Conservation (phyloP, 2,113 vertebrate species). For the Ceyx cyanopectus region DNA sequence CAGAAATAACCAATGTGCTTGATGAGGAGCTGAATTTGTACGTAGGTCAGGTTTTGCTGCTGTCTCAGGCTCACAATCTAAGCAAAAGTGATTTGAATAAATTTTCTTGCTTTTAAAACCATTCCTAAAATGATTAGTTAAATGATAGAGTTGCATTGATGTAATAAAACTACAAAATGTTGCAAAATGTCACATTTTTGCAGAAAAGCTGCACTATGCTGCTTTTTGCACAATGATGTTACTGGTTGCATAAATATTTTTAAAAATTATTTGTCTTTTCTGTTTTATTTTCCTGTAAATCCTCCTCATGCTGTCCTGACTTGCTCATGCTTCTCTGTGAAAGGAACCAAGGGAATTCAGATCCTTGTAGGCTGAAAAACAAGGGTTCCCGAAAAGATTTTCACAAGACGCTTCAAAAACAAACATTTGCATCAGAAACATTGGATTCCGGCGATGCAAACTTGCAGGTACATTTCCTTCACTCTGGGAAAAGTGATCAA, state of each 20-base stretch:
- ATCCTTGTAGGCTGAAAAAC: conserved; percentile 75
- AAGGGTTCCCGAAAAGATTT: conserved; percentile 83
- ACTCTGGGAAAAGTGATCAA: background rate
- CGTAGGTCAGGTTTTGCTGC: background rate
- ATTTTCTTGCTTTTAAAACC: background rate
- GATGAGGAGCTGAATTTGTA: conserved; percentile 18
- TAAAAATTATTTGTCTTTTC: background rate
- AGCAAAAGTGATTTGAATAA: background rate
- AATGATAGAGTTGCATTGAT: background rate
- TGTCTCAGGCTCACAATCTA: background rate
- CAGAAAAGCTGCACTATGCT: background rate
- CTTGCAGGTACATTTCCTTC: conserved; percentile 78
- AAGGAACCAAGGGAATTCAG: conserved; percentile 92
- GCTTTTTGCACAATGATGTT: background rate
- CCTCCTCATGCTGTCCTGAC: background rate
- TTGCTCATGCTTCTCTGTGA: background rate
- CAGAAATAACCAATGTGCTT: background rate
- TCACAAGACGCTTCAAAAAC: conserved; percentile 90
- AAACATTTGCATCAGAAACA: conserved; percentile 91
- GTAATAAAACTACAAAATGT: background rate
- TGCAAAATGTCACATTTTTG: background rate
- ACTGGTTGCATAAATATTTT: background rate
- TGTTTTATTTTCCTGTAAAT: conserved; percentile 3
- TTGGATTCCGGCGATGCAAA: conserved; percentile 75
- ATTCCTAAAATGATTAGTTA: background rate